Conservation (phyloP, 2,113 vertebrate species). For the Chaetops frenatus region DNA sequence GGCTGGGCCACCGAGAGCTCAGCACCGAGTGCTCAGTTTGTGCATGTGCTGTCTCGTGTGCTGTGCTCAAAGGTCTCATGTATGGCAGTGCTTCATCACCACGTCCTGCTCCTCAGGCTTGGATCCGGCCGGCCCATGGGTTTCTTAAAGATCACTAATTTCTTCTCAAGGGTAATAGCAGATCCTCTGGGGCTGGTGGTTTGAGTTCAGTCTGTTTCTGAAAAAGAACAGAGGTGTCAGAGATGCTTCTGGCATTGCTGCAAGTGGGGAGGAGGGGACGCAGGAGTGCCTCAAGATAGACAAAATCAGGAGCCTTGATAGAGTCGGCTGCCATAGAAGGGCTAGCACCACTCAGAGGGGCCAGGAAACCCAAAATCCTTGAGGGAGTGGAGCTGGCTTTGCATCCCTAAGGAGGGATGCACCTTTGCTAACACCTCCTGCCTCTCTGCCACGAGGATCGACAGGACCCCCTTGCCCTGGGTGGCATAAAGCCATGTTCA, state of each 20-base stretch:
- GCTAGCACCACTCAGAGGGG: not conserved
- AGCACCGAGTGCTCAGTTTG: not conserved
- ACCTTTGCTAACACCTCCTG: not conserved
- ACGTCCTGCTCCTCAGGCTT: constrained; percentile 19
- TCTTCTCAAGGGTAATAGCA: constrained; percentile 43
- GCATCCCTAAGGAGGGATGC: not conserved
- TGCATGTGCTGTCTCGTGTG: not conserved
- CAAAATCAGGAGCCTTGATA: not conserved
- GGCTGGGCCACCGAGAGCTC: not conserved
- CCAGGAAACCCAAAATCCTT: not conserved
- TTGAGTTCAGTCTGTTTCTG: constrained; percentile 73
- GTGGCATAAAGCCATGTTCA: not conserved
- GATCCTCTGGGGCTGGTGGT: constrained; percentile 34
- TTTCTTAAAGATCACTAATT: not conserved
- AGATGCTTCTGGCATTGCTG: not conserved
- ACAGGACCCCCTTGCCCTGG: rapidly evolving
- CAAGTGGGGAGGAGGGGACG: not conserved
- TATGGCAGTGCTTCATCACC: constrained; percentile 5
- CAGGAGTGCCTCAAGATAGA: not conserved
- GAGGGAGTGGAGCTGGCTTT: not conserved
- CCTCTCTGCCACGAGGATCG: rapidly evolving
- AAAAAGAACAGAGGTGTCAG: constrained; percentile 55
- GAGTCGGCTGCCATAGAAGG: not conserved
- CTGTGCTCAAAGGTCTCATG: constrained; percentile 32
- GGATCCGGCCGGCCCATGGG: constrained; percentile 9